Conservation (phyloP, 2,888 invertebrate genomes). For the Dryadula phaetusa region DNA sequence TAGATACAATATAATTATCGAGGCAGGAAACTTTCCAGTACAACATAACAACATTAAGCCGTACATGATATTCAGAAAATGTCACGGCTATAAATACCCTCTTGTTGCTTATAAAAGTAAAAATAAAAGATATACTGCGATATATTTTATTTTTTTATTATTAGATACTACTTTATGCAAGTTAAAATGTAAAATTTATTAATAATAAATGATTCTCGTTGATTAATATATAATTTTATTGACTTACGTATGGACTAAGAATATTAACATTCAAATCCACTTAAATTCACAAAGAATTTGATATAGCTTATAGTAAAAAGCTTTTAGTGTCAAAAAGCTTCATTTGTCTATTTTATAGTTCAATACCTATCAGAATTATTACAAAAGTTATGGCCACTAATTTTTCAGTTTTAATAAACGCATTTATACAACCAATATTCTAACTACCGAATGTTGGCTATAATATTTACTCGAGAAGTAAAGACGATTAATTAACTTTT, state of each 20-base stretch:
- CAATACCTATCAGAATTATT: not conserved
- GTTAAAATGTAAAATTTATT: not conserved
- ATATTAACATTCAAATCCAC: not conserved
- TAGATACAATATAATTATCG: constrained; percentile 13
- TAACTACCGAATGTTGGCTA: not conserved
- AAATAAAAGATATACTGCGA: too few relatives aligned
- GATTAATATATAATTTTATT: not conserved
- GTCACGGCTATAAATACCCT: constrained; percentile 25
- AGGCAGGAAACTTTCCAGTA: constrained; percentile 10
- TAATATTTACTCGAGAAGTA: constrained; percentile 5
- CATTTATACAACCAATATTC: not conserved
- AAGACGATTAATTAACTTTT: not conserved
- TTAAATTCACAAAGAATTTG: constrained; percentile 15
- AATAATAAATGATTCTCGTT: not conserved
- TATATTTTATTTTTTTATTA: constrained; percentile 1
- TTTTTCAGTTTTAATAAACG: not conserved
- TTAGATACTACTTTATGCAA: not conserved
- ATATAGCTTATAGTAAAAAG: constrained; percentile 12
- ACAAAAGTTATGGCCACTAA: not conserved
- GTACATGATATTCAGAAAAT: constrained; percentile 23
- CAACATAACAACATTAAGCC: constrained; percentile 11
- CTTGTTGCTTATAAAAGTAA: not conserved
- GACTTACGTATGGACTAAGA: not conserved
- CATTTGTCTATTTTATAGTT: not conserved
- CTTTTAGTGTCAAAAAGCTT: constrained; percentile 11